These are phyloP conservation scores for Seira sanloemensis DNA, from an alignment of 2,888 invertebrate species.

Conservation along the genomic window DNA sequence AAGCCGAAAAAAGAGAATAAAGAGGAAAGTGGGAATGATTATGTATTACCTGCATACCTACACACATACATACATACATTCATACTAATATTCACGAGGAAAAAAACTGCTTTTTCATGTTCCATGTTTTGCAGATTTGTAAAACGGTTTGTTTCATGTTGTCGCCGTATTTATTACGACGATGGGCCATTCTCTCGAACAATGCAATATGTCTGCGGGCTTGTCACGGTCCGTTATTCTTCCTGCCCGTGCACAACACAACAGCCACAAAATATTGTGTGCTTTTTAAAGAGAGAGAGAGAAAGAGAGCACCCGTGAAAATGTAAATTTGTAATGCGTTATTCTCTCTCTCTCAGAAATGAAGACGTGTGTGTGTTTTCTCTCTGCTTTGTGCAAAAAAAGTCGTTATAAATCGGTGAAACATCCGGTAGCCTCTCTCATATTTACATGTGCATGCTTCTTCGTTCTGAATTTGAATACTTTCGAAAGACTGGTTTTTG, in stretches of 20 bases:
- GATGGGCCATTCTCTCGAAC: conserved; percentile 15
- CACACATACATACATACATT: too few relatives aligned
- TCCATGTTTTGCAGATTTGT: conserved; percentile 55
- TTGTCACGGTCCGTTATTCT: conserved; percentile 43
- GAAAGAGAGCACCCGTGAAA: neutral
- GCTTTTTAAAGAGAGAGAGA: neutral
- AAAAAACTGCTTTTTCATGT: neutral
- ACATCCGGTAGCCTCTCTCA: conserved; percentile 52
- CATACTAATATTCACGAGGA: too few relatives aligned
- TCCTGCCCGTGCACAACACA: neutral
- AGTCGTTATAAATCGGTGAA: conserved; percentile 57
- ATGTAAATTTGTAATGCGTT: neutral
- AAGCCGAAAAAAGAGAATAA: neutral
- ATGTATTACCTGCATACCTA: too few relatives aligned
- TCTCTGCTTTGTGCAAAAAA: too few relatives aligned
- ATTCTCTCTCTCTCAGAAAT: too few relatives aligned
- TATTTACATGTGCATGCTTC: neutral
- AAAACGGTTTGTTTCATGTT: conserved; percentile 17
- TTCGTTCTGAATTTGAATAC: too few relatives aligned
- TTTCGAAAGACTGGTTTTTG: too few relatives aligned
- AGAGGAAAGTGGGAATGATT: neutral
- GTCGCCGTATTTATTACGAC: conserved; percentile 9
- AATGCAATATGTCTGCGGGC: conserved; percentile 31
- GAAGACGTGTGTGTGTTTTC: too few relatives aligned
- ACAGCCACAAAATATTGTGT: conserved; percentile 5